Base-by-base conservation (phyloP, 1,140 invertebrate genomes). In the Ephestia elutella region DNA sequence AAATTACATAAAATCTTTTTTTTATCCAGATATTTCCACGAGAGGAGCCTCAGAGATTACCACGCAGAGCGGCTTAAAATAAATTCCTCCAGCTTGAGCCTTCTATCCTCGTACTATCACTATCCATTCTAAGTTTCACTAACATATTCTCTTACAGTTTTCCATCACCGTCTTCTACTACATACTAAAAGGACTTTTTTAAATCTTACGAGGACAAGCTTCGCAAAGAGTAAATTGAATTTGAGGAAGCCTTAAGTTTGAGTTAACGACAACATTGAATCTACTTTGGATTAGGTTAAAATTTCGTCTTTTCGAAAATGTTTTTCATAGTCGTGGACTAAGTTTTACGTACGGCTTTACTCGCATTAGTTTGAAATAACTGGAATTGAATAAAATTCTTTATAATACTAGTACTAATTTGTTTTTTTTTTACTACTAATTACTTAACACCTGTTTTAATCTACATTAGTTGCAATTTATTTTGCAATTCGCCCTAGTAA, bases 201-300 rank as follows among this genome's bases (percentile, higher is more conserved):
- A 44, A 44, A 44, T 44, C 38, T 44, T 15, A 15, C 15, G 10
- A 57, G n/a, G n/a, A n/a, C n/a, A n/a, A n/a, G 25, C 32, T 32
- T 9, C 17, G 54, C n/a, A 60, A 57, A 63, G 30, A 32, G 51
- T 57, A 70, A 72, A 70, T 70, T 66, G 57, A 70, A 70, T 73
- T 73, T 66, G 62, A 62, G 59, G 63, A 68, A 67, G 68, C 63
- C 35, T 49, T 38, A 19, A 20, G 19, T 48, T n/a, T 13, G 38
- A 17, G 20, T 13, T 48, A n/a, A 5, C 19, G 21, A 57, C 56
- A 59, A 56, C 15, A 44, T 44, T 3, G 38, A 44, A 21, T 57
- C 56, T 63, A 55, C 54, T 55, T 30, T 20, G 49, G 38, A 60
- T 66, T 57, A 57, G 32, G 32, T n/a, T n/a, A n/a, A n/a, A n/a